Evolutionary conservation across 2,797 vertebrate species (phyloP), one percentile per base, ranked within the genome.

Genomic region (Botia kubotai): DNA sequence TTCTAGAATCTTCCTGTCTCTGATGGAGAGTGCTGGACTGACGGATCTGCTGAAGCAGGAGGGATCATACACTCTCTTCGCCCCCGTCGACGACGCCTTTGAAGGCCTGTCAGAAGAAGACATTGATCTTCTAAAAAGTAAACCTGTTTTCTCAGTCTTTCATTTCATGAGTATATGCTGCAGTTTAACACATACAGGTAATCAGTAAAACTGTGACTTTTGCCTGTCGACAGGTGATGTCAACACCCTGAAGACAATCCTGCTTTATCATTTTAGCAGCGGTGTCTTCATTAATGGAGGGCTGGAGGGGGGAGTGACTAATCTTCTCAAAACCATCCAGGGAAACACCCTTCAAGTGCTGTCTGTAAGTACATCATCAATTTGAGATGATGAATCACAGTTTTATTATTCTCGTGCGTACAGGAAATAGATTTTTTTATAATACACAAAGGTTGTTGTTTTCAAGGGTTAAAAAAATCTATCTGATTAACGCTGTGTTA

Each of bases 71-170:
- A 99, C 97, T 4, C 88, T 97, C 13, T 99, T 99, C 89, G 95
- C 96, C 33, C 98, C 98, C 19, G 97, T 95, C 11, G 97, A 99
- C 0, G 95, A 97, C 0, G 97, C 97, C 3, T 99, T 99, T 79
- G 90, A 88, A 4, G 92, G 86, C 29, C 93, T 99, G 82, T 94
- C 90, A 8, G 82, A 86, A 6, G 92, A 96, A 0, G 98, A 99
- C 79, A 87, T 95, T 2, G 76, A 87, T 62, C 82, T 96, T 82
- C 88, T 99, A 39, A 96, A 92, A 92, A 76, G 79, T 86, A 72
- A 16, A 55, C 1, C 0, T 65, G 0, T n/a, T 68, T 53, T 3
- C 14, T 13, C 17, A 17, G 5, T 46, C 43, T 10, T 46, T 46
- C 43, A 46, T 8, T 11, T 46, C 10, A 46, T 46, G 43, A 46